Percentiles rank a stretch among this genome's conserved stretches.
Conservation (phyloP, 1,140 invertebrate species). For the Lanistes nyassanus region DNA sequence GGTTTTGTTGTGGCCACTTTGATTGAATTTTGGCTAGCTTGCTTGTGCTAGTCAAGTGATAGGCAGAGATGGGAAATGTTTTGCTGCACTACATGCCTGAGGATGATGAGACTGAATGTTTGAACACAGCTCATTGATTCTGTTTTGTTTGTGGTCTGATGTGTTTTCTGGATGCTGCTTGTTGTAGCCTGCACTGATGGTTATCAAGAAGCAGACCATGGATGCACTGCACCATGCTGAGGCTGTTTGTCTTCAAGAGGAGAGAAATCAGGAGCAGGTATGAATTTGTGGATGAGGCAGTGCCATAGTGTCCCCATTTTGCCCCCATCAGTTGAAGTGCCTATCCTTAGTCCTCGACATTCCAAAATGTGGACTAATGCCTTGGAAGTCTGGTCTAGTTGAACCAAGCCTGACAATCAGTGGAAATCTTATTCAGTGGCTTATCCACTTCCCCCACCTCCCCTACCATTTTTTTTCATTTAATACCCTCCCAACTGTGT, state of each 20-base stretch:
- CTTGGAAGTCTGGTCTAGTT: neutral
- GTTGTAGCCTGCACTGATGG: conserved; percentile 42
- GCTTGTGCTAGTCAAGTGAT: no score
- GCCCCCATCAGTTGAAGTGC: neutral
- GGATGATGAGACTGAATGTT: no score
- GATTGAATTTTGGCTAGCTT: no score
- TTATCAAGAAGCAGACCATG: conserved; percentile 41
- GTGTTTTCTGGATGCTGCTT: neutral
- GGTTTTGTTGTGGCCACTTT: no score
- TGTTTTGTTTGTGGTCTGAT: no score
- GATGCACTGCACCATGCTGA: conserved; percentile 33
- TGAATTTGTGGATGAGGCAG: neutral
- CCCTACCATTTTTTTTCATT: neutral
- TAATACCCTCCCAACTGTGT: neutral
- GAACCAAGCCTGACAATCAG: neutral
- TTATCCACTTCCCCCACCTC: neutral
- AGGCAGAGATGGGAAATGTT: no score
- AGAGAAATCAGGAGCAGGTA: conserved; percentile 44
- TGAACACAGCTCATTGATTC: no score
- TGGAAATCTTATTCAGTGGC: neutral
- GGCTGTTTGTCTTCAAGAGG: conserved; percentile 34
- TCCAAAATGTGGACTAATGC: neutral
- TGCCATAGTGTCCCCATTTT: neutral
- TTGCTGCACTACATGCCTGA: no score
- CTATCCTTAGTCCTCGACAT: neutral